Conservation (phyloP, 2,888 invertebrate genomes). For the Macrophya annulata region DNA sequence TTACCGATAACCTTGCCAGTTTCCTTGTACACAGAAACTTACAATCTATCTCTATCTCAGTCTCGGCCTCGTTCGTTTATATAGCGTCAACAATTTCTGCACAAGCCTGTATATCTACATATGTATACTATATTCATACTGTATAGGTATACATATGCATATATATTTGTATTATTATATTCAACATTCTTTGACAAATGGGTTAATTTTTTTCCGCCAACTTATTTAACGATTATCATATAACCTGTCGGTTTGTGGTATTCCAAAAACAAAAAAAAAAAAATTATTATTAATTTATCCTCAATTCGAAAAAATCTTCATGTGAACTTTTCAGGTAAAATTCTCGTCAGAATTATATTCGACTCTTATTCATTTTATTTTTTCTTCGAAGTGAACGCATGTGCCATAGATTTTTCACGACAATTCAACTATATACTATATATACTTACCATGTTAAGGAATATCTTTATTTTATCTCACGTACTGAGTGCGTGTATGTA, state of each 20-base stretch:
- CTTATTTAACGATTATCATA: too few species aligned
- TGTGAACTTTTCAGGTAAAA: too few species aligned
- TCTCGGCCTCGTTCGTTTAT: not conserved
- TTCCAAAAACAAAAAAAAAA: too few species aligned
- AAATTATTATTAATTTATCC: too few species aligned
- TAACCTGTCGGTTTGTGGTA: not conserved
- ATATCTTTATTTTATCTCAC: not conserved
- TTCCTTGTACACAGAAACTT: constrained; percentile 30
- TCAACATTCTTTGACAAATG: not conserved
- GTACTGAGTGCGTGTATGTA: not conserved
- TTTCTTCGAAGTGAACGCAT: not conserved
- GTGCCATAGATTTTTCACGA: not conserved
- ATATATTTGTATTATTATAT: not conserved
- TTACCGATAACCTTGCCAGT: constrained; percentile 42
- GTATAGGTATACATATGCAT: not conserved
- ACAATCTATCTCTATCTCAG: constrained; percentile 10
- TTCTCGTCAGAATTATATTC: not conserved
- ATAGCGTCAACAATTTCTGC: not conserved
- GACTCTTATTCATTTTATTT: not conserved
- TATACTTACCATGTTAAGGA: not conserved
- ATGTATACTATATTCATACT: not conserved
- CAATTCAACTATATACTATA: too few species aligned
- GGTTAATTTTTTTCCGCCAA: not conserved
- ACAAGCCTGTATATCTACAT: not conserved
- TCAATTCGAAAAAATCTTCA: not conserved